Evolutionary conservation across 2,113 vertebrate genomes (phyloP), one percentile per base, ranked within the genome.

Genomic region (Ploceus nigricollis): DNA sequence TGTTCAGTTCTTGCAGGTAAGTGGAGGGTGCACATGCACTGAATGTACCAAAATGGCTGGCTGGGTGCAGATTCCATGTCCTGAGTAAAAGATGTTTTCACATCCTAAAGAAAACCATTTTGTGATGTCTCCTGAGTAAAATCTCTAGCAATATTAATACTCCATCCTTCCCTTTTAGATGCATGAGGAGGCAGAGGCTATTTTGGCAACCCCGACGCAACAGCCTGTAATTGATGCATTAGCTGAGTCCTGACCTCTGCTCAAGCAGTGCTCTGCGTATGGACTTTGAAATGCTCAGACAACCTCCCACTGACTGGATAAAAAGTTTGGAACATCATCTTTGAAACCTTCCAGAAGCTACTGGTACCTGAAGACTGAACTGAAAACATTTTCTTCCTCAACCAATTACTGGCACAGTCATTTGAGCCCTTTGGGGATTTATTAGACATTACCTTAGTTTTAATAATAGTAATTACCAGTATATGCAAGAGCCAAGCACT

Each of bases 181-280:
- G 98, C 99, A 99, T 60, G 99, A 99, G 96, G 99, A 99, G 97
- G 99, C 99, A 40, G 99, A 99, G 97, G 98, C 98, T 84, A 98
- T 99, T 96, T 97, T 99, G 97, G 98, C 98, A 79, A 97, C 97
- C 82, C 97, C 98, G 39, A 97, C 98, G 77, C 99, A 99, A 96
- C 98, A 98, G 53, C 97, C 98, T 70, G 92, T 98, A 92, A 97
- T 94, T 2, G 98, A 98, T 93, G 86, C 96, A 30, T 97, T 96
- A 68, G 82, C 98, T 44, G 99, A 99, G 93, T 99, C 98, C 98
- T 99, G 99, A 99, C 98, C 95, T 96, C 95, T 51, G 88, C 91
- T 94, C 50, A 27, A 9, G 15, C 69, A 33, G 60, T 84, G 14
- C 73, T 24, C 91, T 91, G 47, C 76, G 66, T 83, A 69, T n/a